Evolutionary conservation across 1,140 invertebrate species (phyloP).

Genomic region (Thaumetopoea pityocampa): DNA sequence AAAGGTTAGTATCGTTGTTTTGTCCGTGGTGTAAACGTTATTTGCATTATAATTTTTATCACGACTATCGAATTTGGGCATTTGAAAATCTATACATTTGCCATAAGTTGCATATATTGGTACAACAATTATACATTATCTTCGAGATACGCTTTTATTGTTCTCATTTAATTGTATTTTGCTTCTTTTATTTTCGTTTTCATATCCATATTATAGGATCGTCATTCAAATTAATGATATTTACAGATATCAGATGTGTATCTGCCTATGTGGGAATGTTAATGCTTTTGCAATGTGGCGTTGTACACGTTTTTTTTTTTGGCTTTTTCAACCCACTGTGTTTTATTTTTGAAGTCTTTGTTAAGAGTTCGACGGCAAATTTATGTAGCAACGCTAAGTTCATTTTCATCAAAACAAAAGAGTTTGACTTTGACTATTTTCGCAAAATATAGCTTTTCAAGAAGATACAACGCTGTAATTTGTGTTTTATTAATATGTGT

Average conservation of each 20-base stretch:
- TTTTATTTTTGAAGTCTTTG: conserved; percentile 43
- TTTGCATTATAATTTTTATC: conserved; percentile 19
- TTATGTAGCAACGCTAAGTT: conserved; percentile 47
- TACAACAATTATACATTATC: conserved; percentile 27
- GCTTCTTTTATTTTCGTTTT: conserved; percentile 53
- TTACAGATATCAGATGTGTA: conserved; percentile 44
- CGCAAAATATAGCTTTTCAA: conserved; percentile 45
- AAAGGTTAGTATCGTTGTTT: conserved; percentile 86
- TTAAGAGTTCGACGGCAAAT: conserved; percentile 40
- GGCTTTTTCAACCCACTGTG: conserved; percentile 46
- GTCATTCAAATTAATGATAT: conserved; percentile 15
- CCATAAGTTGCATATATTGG: conserved; percentile 26
- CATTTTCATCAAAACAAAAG: conserved; percentile 57
- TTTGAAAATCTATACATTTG: too few species aligned
- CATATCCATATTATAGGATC: conserved; percentile 22
- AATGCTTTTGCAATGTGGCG: conserved; percentile 69
- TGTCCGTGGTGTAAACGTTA: conserved; percentile 18
- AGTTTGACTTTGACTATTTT: conserved; percentile 74
- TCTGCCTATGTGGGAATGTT: conserved; percentile 65
- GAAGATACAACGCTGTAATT: conserved; percentile 37
- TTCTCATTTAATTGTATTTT: conserved; percentile 42
- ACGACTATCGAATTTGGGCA: too few species aligned
- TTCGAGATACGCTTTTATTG: conserved; percentile 28
- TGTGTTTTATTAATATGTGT: conserved; percentile 39
- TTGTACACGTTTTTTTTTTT: conserved; percentile 54